Evolutionary conservation across 2,113 vertebrate genomes (phyloP), one percentile per base, ranked within the genome.

Genomic region (Lamprotornis superbus): DNA sequence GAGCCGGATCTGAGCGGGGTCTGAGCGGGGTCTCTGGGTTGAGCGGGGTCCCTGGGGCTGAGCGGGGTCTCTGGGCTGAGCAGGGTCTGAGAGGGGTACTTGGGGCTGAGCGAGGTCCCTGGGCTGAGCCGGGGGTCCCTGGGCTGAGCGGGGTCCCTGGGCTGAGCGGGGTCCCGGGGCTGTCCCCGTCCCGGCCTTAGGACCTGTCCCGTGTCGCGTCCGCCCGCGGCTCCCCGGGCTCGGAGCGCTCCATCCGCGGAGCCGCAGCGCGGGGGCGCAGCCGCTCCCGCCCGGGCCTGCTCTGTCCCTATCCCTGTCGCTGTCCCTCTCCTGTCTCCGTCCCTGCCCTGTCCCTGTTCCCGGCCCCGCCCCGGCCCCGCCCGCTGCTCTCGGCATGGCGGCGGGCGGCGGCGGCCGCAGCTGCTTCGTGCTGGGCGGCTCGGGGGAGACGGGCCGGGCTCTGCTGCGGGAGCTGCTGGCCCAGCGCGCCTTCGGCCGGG

Each of bases 351-450:
- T 50, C 15, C 8, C 49, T 6, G 25, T 10, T 15, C n/a, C 31
- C 64, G 23, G 15, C 5, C n/a, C 57, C 42, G 49, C 25, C 50
- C n/a, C 31, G 6, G 2, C 10, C 30, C 19, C 27, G 21, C 33
- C n/a, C 40, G 40, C 7, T 27, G 52, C n/a, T 68, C 47, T 30
- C 24, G 17, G 11, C 31, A 91, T 91, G 94, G 91, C 94, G 4
- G n/a, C 4, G 23, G 42, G 57, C 9, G n/a, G 23, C 19, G 10
- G 24, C 18, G 31, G 33, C 7, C 1, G 69, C 25, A 98, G 98
- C 31, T 99, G 98, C 74, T 99, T 99, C 57, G 95, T 99, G 87
- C 98, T 99, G 10, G 99, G 99, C 1, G 99, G 98, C 35, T 98
- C 98, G 3, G 99, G 99, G 30, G 98, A 98, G 92, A 98, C 94